Evolutionary conservation across 1,140 invertebrate species (phyloP).

Genomic region (Diorhabda carinulata): DNA sequence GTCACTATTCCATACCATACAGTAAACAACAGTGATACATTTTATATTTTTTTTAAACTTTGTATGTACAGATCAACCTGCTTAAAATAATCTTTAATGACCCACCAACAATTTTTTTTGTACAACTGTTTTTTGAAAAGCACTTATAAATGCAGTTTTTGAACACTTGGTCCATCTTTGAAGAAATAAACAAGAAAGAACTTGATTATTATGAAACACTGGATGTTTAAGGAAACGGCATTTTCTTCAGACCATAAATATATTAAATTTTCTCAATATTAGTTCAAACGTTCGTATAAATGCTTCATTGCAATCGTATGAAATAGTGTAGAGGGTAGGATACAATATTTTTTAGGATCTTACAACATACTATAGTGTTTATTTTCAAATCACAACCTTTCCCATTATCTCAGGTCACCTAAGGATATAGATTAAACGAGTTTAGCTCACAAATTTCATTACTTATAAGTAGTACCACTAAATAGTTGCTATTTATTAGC

Average conservation of each 20-base stretch:
- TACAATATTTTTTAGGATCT: conserved; percentile 3
- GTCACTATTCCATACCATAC: conserved; percentile 32
- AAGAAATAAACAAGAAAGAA: not conserved
- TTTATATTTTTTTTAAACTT: conserved; percentile 10
- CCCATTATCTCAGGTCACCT: conserved; percentile 9
- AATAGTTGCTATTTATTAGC: no score
- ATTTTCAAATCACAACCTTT: conserved; percentile 18
- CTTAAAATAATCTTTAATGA: conserved; percentile 6
- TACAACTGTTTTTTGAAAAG: conserved; percentile 12
- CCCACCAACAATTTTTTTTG: conserved; percentile 6
- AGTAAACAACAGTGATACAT: conserved; percentile 12
- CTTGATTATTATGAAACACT: not conserved
- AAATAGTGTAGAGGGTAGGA: conserved; percentile 20
- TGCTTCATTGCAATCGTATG: conserved; percentile 16
- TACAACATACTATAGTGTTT: conserved; percentile 11
- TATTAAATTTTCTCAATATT: not conserved
- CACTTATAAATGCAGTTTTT: conserved; percentile 14
- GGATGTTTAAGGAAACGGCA: not conserved
- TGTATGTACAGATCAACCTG: conserved; percentile 9
- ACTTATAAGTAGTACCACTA: no score
- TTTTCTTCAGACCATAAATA: not conserved
- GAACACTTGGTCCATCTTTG: conserved; percentile 1
- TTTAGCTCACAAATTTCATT: not conserved
- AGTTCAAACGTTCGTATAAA: not conserved
- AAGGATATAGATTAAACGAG: conserved; percentile 6